phyloP scores from a whole-genome alignment of 2,888 invertebrate genomes.

The Lysandra bellargus region DNA sequence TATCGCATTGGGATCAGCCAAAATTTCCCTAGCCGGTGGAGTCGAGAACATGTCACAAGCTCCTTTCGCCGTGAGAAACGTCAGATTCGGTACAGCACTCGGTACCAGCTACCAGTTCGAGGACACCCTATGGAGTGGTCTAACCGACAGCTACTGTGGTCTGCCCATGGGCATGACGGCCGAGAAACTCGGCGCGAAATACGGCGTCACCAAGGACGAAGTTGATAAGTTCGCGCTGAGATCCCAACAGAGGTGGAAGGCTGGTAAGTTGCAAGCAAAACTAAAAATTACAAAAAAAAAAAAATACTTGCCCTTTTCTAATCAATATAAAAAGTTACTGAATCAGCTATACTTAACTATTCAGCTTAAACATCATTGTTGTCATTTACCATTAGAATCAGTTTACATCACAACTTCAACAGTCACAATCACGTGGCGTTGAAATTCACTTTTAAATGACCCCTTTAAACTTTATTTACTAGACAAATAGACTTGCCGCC shows the following conservation, averaged over 20 bases:
- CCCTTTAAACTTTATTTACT: too few relatives aligned
- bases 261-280: constrained; percentile 75
- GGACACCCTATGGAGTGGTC: constrained; percentile 91
- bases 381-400: too few relatives aligned
- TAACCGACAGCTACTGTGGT: constrained; percentile 93
- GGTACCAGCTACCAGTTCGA: constrained; percentile 90
- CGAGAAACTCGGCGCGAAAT: constrained; percentile 92
- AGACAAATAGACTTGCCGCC: too few relatives aligned
- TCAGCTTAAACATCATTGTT: too few relatives aligned
- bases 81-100: constrained; percentile 93
- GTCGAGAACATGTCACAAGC: constrained; percentile 97
- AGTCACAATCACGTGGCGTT: too few relatives aligned
- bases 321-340: too few relatives aligned
- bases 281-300: too few relatives aligned
- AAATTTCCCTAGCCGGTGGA: constrained; percentile 94
- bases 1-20: constrained; percentile 90
- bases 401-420: too few relatives aligned
- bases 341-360: too few relatives aligned
- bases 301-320: too few relatives aligned
- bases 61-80: constrained; percentile 91
- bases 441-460: too few relatives aligned
- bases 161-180: constrained; percentile 98
- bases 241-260: constrained; percentile 94
- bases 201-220: constrained; percentile 88
- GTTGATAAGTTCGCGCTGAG: constrained; percentile 91